Base-by-base conservation (phyloP, 2,113 vertebrate species). In the Tauraco erythrolophus region DNA sequence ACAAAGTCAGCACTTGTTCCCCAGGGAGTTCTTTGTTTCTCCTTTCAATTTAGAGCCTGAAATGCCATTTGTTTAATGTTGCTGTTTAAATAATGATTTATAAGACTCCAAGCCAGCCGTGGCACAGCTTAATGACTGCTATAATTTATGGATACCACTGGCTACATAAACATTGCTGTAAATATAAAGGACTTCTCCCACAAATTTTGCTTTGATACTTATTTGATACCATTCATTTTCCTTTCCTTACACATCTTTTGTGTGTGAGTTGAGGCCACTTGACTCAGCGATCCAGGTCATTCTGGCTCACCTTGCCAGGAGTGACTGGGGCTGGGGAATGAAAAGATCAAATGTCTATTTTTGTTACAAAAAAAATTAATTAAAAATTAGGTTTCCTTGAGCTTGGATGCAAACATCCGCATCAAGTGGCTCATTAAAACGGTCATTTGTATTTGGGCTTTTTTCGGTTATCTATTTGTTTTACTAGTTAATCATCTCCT, bases 31-130 rank as follows among this genome's bases (percentile, higher is more conserved):
- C 60, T 92, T 94, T 85, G 62, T 97, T 96, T 71, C 85, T 96
- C 53, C 88, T 93, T 70, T 96, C 95, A 83, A 82, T 95, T 96
- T 97, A 94, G 75, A 95, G 72, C 54, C 81, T 94, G 92, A 89
- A 97, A 92, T 95, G 86, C 92, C 87, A 92, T 95, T 92, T 96
- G 93, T 96, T 96, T 98, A 98, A 97, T 90, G 95, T 96, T 97
- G 57, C 92, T 98, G 95, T 96, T 97, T 89, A 94, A 95, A 94
- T 93, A 96, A 95, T 94, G 97, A 97, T 98, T 98, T 97, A 97
- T 96, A 97, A 98, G 92, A 33, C 94, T 91, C 88, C 58, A 88
- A 97, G 96, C 86, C 92, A 93, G 93, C 96, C 7, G 0, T 92
- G 89, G 66, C 93, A 81, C 93, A 94, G 91, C 92, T 97, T 97